Percentiles rank a stretch among this genome's conserved stretches.
Conservation (phyloP, 2,113 vertebrate species). For the Chaenocephalus aceratus region DNA sequence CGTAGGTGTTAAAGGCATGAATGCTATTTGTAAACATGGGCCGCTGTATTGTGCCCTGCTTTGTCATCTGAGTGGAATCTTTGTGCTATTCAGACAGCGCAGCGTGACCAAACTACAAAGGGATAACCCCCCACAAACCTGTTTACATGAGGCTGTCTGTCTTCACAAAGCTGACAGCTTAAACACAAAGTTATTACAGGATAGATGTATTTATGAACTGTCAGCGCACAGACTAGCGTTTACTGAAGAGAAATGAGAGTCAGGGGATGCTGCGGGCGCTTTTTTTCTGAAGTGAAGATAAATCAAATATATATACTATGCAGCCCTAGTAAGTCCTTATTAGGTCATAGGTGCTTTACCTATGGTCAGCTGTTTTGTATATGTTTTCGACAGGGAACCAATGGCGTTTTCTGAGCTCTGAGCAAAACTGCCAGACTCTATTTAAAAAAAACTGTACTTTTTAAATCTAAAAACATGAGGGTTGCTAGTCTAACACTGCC, state of each 20-base stretch:
- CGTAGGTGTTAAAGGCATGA: constrained; percentile 62
- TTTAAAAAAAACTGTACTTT: too few species aligned
- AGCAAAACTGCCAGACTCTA: too few species aligned
- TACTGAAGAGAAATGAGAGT: background rate
- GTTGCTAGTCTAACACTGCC: too few species aligned
- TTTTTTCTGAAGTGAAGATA: background rate
- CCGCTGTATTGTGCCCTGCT: constrained; percentile 70
- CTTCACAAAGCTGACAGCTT: constrained; percentile 63
- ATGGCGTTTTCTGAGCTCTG: too few species aligned
- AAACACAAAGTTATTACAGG: constrained; percentile 12
- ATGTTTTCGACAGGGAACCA: too few species aligned
- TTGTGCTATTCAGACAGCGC: constrained; percentile 73
- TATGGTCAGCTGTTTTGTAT: too few species aligned
- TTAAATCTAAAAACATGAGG: too few species aligned
- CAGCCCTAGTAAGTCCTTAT: background rate
- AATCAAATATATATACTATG: background rate
- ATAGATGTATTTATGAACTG: background rate
- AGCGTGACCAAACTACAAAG: constrained; percentile 71
- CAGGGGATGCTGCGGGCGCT: background rate
- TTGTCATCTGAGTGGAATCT: constrained; percentile 74
- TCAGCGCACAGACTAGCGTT: background rate
- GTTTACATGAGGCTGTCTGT: constrained; percentile 72
- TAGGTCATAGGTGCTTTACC: too few species aligned
- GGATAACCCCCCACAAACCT: constrained; percentile 63
- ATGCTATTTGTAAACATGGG: constrained; percentile 73